Evolutionary conservation across 2,888 invertebrate species (phyloP).

Genomic region (Augochlorella aurata): DNA sequence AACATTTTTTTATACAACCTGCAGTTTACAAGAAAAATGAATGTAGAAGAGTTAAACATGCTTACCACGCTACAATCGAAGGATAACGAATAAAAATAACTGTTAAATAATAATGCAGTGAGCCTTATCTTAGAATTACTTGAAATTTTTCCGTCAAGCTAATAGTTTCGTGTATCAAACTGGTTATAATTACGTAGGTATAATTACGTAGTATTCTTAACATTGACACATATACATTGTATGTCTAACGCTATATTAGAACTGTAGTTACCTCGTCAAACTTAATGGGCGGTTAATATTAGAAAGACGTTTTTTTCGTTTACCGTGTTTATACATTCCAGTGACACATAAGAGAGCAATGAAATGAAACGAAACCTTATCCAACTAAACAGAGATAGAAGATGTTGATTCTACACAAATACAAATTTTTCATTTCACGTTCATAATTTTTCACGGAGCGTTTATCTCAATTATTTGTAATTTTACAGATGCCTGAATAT

Average conservation of each 20-base stretch:
- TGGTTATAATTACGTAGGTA: background rate
- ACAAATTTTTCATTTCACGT: background rate
- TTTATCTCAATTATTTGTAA: background rate
- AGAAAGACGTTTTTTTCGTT: background rate
- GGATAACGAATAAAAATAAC: background rate
- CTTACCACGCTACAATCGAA: background rate
- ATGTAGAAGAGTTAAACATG: too few relatives aligned
- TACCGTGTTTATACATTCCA: background rate
- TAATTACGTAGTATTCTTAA: background rate
- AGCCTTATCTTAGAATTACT: background rate
- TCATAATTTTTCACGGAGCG: background rate
- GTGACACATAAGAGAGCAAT: background rate
- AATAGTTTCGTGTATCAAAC: background rate
- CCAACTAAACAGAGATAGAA: too few relatives aligned
- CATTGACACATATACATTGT: too few relatives aligned
- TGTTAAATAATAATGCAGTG: background rate
- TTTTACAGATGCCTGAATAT: background rate
- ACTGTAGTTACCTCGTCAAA: background rate
- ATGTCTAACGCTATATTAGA: background rate
- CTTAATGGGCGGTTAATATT: background rate
- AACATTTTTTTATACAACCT: too few relatives aligned
- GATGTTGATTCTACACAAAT: background rate
- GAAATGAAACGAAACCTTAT: too few relatives aligned
- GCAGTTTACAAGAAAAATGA: too few relatives aligned
- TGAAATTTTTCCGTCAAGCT: background rate